Conservation (phyloP, 1,140 invertebrate genomes). For the Diorhabda elongata region DNA sequence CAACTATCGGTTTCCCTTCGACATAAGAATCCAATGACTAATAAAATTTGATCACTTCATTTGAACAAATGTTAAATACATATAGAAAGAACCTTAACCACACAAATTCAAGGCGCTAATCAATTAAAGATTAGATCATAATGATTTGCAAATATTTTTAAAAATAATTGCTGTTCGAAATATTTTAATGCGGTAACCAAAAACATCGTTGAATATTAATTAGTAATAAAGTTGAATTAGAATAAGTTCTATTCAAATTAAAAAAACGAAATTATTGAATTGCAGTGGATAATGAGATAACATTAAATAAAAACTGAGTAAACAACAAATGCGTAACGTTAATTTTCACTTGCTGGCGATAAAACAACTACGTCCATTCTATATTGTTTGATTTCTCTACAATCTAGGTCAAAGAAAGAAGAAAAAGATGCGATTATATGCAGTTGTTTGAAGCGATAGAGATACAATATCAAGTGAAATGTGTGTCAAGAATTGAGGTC, state of each 20-base stretch:
- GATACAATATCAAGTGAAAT: constrained; percentile 1
- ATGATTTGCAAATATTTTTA: not conserved
- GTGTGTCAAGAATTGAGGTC: not conserved
- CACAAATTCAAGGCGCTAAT: not conserved
- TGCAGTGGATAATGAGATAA: not conserved
- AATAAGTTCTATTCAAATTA: no score
- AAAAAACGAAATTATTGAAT: no score
- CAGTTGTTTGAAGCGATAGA: not conserved
- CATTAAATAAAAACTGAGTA: not conserved
- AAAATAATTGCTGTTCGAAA: no score
- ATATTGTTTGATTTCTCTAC: constrained; percentile 1
- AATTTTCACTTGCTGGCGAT: not conserved
- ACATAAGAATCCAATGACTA: no score
- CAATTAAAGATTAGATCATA: constrained; percentile 1
- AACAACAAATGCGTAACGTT: not conserved
- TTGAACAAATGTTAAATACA: no score
- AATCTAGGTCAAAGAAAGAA: not conserved
- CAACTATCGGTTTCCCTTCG: no score
- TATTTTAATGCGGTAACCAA: no score
- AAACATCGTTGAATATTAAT: no score
- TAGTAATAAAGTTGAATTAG: no score
- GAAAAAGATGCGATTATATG: not conserved
- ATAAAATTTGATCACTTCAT: no score
- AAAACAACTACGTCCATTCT: not conserved
- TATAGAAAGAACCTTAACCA: not conserved